Evolutionary conservation across 1,140 invertebrate genomes (phyloP), one percentile per base, ranked within the genome.

Genomic region (Calephelis nemesis): DNA sequence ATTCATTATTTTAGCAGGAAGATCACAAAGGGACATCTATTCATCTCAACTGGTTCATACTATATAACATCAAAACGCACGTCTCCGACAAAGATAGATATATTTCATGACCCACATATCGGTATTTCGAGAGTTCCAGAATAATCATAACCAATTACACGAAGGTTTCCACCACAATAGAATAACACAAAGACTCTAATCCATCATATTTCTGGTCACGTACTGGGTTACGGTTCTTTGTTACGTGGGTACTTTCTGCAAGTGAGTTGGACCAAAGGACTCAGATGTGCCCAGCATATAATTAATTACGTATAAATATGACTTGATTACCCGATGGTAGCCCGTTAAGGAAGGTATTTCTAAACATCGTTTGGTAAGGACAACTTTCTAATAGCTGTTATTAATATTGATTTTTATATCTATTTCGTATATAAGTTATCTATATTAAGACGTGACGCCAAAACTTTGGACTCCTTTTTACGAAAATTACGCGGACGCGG

Each of bases 231-330:
- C 86, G 83, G 87, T 88, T 88, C 85, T 82, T 88, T 88, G 83
- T 89, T 89, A 87, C 85, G 87, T 85, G 88, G 81, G 83, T 80
- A 89, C 88, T 90, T 90, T 88, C 86, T 79, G 86, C 81, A 81
- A 85, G 82, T 86, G 85, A 88, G 85, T 84, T 87, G 85, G 82
- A 81, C 76, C 79, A 74, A 83, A 85, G 84, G 81, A 86, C 77
- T 72, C 70, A 71, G 78, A 79, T 90, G 88, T 87, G 88, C 74
- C 77, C 76, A 69, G 88, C 88, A 90, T 90, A 81, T 83, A 68
- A 90, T 90, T 88, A 90, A 88, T 90, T 45, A 79, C 76, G 75
- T 79, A 80, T 83, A 83, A 85, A 81, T 84, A 84, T 83, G 74
- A 69, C 70, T 58, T 66, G 65, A 66, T 58, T 66, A 50, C 54